A percentile compares a stretch with the other conserved stretches of the same genome.
Evolutionary conservation across 2,888 invertebrate species (phyloP).

Genomic region (Diarsia brunnea): DNA sequence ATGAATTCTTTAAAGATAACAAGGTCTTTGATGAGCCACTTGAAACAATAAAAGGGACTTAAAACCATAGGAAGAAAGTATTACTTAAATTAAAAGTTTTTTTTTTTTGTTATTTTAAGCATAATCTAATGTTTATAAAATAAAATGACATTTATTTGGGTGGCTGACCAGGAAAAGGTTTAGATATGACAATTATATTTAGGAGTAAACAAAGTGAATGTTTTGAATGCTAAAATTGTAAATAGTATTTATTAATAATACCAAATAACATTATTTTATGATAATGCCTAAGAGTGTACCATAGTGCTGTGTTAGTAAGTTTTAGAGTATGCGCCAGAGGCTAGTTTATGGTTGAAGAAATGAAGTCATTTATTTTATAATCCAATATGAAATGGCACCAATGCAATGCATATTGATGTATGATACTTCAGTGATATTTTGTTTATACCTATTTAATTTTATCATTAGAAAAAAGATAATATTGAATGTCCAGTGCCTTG

Average conservation of each 20-base stretch:
- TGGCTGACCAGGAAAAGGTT: conserved; percentile 37
- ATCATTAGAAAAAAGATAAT: conserved; percentile 48
- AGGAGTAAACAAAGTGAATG: conserved; percentile 37
- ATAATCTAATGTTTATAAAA: conserved; percentile 19
- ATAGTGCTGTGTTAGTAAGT: conserved; percentile 67
- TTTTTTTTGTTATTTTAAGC: conserved; percentile 38
- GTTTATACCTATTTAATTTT: conserved; percentile 49
- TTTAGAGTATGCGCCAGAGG: conserved; percentile 64
- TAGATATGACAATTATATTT: conserved; percentile 45
- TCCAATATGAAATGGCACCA: conserved; percentile 46
- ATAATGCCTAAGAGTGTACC: conserved; percentile 66
- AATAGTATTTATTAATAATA: conserved; percentile 54
- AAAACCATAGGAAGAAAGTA: conserved; percentile 27
- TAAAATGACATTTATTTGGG: background rate
- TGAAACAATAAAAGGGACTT: conserved; percentile 59
- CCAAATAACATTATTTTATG: conserved; percentile 60
- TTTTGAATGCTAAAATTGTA: conserved; percentile 56
- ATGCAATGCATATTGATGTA: conserved; percentile 50
- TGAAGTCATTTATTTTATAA: conserved; percentile 54
- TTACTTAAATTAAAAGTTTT: conserved; percentile 30
- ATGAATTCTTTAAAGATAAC: conserved; percentile 91
- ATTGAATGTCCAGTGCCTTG: conserved; percentile 75
- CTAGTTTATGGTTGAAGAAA: conserved; percentile 58
- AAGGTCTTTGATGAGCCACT: conserved; percentile 87
- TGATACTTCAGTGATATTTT: conserved; percentile 45